Conservation (phyloP, 2,888 invertebrate genomes). For the Lycophotia porphyrea region DNA sequence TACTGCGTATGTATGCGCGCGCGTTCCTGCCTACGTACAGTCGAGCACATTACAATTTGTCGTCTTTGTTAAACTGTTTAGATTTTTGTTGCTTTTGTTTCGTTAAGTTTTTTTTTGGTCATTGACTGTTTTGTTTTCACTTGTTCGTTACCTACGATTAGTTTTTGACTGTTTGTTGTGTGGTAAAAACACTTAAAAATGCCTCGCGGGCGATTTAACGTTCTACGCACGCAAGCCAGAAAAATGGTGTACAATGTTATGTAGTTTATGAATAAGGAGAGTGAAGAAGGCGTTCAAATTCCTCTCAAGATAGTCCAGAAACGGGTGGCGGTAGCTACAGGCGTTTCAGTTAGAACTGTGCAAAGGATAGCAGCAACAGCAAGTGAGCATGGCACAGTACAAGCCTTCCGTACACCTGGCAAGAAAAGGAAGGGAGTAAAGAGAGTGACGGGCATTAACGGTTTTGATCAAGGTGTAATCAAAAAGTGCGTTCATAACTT, state of each 20-base stretch:
- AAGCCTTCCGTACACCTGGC: background rate
- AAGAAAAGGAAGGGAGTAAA: background rate
- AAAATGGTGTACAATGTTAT: background rate
- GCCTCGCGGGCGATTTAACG: background rate
- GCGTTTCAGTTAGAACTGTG: background rate
- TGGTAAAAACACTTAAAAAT: background rate
- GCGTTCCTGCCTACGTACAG: background rate
- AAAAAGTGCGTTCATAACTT: background rate
- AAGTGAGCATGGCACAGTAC: background rate
- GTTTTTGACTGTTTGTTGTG: background rate
- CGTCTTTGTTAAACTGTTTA: background rate
- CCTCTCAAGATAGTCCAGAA: background rate
- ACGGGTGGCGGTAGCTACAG: background rate
- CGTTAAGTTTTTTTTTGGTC: background rate
- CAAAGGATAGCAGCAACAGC: background rate
- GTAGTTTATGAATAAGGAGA: background rate
- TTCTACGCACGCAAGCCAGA: background rate
- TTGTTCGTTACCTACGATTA: background rate
- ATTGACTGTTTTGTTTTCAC: background rate
- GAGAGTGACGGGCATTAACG: background rate
- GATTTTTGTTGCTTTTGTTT: background rate
- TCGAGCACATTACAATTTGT: background rate
- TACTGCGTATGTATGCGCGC: background rate
- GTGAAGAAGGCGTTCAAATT: constrained; percentile 3
- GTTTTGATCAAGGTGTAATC: background rate